Conservation (phyloP, 2,113 vertebrate species). For the Leptosomus discolor region DNA sequence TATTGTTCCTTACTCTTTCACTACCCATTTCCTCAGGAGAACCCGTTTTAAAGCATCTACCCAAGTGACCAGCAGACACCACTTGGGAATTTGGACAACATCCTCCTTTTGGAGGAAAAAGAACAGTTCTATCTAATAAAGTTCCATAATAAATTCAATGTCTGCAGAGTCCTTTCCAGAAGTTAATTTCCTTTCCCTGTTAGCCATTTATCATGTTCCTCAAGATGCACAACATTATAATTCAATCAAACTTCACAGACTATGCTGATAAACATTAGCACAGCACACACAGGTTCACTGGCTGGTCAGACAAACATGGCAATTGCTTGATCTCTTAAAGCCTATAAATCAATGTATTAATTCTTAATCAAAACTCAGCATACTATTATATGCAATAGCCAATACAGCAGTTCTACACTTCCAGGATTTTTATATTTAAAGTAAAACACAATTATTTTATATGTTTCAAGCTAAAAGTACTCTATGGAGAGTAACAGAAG, state of each 20-base stretch:
- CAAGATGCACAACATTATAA: background rate
- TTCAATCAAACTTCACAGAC: background rate
- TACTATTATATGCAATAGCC: background rate
- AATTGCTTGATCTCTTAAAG: background rate
- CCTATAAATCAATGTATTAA: background rate
- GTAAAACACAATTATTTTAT: background rate
- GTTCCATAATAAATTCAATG: background rate
- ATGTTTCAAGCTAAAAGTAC: background rate
- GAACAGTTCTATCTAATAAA: background rate
- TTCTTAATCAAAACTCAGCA: background rate
- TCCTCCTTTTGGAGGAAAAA: background rate
- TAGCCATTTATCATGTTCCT: background rate
- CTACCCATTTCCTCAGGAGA: background rate
- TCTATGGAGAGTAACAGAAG: background rate
- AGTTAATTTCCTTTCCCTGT: background rate
- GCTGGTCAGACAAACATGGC: background rate
- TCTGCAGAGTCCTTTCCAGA: background rate
- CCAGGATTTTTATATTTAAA: background rate
- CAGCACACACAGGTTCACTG: background rate
- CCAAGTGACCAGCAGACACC: background rate
- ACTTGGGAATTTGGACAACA: background rate
- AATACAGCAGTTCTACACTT: background rate
- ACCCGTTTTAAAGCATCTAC: background rate
- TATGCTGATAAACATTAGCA: background rate
- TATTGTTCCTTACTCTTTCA: background rate